phyloP scores from a whole-genome alignment of 2,113 vertebrate genomes.

The Porphyrio hochstetteri region DNA sequence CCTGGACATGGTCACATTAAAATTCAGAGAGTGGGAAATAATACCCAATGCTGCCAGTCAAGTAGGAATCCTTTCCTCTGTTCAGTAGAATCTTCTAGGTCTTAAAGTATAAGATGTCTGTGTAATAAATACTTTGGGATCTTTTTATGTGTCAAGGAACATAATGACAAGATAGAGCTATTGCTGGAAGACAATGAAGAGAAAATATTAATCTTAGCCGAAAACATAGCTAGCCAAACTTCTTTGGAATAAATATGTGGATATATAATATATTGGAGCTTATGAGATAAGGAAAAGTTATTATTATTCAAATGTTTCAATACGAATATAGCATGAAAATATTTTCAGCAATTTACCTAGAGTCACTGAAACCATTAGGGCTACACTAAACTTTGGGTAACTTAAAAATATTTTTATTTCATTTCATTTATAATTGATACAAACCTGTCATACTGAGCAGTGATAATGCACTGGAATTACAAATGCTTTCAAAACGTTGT shows the following conservation, averaged over 20 bases:
- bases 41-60: conserved; percentile 27
- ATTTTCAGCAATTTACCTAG: neutral
- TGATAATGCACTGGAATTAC: neutral
- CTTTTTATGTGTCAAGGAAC: neutral
- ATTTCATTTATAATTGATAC: neutral
- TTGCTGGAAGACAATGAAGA: neutral
- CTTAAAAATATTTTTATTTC: neutral
- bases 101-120: neutral
- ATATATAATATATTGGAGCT: neutral
- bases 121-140: conserved; percentile 18
- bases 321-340: neutral
- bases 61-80: conserved; percentile 12
- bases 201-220: neutral
- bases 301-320: neutral
- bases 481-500: neutral
- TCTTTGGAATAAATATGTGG: neutral
- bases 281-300: neutral
- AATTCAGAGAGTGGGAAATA: conserved; percentile 33
- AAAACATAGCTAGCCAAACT: neutral
- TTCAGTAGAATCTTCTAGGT: neutral
- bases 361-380: neutral
- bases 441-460: neutral
- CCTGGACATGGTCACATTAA: conserved; percentile 9
- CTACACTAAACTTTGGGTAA: neutral
- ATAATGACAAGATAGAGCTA: neutral